Conservation (phyloP, 2,888 invertebrate genomes). For the Scaptomyza caliginosa region DNA sequence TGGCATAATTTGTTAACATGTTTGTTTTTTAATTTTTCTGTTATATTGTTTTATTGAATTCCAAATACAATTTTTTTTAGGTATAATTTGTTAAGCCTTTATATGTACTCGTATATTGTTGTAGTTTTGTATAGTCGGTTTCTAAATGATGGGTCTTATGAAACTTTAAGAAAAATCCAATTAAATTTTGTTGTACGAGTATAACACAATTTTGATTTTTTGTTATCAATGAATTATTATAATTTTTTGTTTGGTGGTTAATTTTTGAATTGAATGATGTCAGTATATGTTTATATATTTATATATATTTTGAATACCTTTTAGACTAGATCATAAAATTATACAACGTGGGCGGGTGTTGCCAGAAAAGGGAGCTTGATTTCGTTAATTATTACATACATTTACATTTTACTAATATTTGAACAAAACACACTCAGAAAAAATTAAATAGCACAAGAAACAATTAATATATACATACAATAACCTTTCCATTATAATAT, state of each 20-base stretch:
- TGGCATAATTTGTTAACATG: conserved; percentile 72
- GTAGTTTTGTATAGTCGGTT: conserved; percentile 48
- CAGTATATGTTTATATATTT: conserved; percentile 32
- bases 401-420: conserved; percentile 30
- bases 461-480: conserved; percentile 56
- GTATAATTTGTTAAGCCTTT: conserved; percentile 66
- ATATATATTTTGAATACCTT: conserved; percentile 32
- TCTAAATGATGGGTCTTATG: conserved; percentile 13
- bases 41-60: conserved; percentile 66
- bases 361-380: conserved; percentile 76
- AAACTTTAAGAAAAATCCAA: conserved; percentile 16
- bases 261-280: conserved; percentile 15
- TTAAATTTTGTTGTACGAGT: background rate
- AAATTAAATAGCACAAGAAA: conserved; percentile 61
- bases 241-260: background rate
- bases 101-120: conserved; percentile 54
- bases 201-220: conserved; percentile 7
- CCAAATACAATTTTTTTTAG: conserved; percentile 72
- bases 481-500: conserved; percentile 4
- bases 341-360: conserved; percentile 79
- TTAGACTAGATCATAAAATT: conserved; percentile 55
- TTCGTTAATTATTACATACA: conserved; percentile 19
- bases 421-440: conserved; percentile 48
- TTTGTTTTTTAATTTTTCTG: conserved; percentile 72
- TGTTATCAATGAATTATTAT: conserved; percentile 8